Conservation (phyloP, 2,797 vertebrate genomes). For the Peromyscus melanophrys region DNA sequence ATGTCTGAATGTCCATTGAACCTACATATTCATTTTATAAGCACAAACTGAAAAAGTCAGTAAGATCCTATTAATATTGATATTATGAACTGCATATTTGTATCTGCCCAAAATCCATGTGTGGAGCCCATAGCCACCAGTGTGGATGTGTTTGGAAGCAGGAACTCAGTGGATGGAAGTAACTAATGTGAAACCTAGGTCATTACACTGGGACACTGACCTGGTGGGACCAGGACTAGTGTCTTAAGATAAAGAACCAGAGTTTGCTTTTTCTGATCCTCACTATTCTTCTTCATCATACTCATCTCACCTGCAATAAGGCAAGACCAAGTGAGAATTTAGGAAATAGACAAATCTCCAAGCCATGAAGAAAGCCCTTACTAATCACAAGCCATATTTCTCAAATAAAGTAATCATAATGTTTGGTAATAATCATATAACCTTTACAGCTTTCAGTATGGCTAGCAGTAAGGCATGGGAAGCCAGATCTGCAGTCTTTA, state of each 20-base stretch:
- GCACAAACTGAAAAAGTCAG: constrained; percentile 21
- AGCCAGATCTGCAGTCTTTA: background rate
- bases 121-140: background rate
- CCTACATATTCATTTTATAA: background rate
- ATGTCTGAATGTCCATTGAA: background rate
- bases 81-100: background rate
- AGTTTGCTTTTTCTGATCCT: background rate
- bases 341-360: background rate
- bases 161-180: background rate
- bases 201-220: background rate
- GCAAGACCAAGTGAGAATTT: background rate
- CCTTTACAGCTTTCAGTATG: background rate
- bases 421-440: background rate
- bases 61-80: background rate
- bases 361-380: background rate
- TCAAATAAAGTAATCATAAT: background rate
- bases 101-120: background rate
- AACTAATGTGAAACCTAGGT: background rate
- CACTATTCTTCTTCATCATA: background rate
- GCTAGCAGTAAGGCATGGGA: background rate
- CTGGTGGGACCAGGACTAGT: background rate
- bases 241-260: background rate
- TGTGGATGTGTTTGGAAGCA: background rate
- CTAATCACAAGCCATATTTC: background rate
- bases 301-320: background rate